A percentile compares a stretch with the other conserved stretches of the same genome.
These are phyloP conservation scores for Cephus pulcher DNA, from an alignment of 2,888 invertebrate species.

Conservation along the genomic window DNA sequence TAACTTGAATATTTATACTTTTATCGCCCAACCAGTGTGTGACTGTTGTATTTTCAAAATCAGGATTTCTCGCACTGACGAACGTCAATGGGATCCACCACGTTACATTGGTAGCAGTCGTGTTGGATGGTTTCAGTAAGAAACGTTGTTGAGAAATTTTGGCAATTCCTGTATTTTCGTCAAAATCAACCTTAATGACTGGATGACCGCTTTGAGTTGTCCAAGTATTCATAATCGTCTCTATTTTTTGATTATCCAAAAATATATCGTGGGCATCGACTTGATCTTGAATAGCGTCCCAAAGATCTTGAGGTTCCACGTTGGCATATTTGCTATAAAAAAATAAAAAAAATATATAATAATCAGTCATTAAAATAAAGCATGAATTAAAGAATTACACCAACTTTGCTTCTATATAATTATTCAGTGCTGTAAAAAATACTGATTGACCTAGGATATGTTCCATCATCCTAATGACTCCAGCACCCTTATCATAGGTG, in stretches of 20 bases:
- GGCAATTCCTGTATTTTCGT: constrained; percentile 23
- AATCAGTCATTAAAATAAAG: too few relatives aligned
- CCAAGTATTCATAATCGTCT: constrained; percentile 73
- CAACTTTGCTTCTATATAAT: constrained; percentile 66
- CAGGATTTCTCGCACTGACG: constrained; percentile 61
- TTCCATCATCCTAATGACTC: constrained; percentile 77
- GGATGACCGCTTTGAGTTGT: constrained; percentile 73
- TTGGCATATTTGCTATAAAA: constrained; percentile 37
- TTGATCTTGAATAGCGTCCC: constrained; percentile 42
- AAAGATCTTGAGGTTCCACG: constrained; percentile 44
- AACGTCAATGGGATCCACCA: constrained; percentile 68
- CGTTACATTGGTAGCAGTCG: too few relatives aligned
- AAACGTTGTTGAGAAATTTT: constrained; percentile 45
- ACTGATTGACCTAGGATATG: constrained; percentile 70
- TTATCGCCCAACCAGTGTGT: constrained; percentile 67
- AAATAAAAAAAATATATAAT: background rate
- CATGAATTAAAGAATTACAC: too few relatives aligned
- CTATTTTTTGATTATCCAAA: constrained; percentile 64
- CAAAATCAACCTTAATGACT: constrained; percentile 66
- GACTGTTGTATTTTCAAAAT: constrained; percentile 69
- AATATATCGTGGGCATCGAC: constrained; percentile 60
- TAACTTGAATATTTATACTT: constrained; percentile 64
- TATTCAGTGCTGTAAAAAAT: constrained; percentile 70
- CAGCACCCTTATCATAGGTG: constrained; percentile 76
- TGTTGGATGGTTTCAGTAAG: constrained; percentile 34